Percentiles rank a stretch among this genome's conserved stretches.
These are phyloP conservation scores for Apostichopus leukothele DNA, from an alignment of 53 echinoderm and acorn worm species.

Conservation along the genomic window DNA sequence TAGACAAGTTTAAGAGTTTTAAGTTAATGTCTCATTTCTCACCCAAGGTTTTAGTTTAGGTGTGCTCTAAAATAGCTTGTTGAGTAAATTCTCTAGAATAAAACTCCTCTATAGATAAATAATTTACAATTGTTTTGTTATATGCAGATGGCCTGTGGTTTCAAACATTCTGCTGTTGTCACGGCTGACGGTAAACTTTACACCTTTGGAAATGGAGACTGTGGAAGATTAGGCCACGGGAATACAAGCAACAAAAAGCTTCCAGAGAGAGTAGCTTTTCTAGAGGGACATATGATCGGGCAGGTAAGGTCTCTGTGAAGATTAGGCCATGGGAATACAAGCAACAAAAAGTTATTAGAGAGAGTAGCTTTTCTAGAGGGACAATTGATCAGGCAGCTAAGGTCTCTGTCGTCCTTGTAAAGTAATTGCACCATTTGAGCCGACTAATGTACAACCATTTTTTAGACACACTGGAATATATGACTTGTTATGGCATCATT, in stretches of 20 bases:
- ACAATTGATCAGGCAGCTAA: conserved; percentile 81
- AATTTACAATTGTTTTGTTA: not conserved
- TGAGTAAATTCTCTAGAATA: too few relatives aligned
- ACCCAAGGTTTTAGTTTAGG: too few relatives aligned
- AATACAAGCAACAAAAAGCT: conserved; percentile 98
- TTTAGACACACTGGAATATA: too few relatives aligned
- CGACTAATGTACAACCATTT: too few relatives aligned
- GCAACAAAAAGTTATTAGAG: conserved; percentile 94
- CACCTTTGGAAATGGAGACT: conserved; percentile 97
- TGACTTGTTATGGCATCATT: too few relatives aligned
- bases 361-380: conserved; percentile 75
- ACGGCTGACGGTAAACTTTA: conserved; percentile 93
- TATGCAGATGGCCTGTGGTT: conserved; percentile 90
- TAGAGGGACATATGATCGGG: conserved; percentile 81
- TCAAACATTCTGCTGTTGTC: conserved; percentile 86
- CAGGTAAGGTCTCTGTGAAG: conserved; percentile 70
- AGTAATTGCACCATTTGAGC: too few relatives aligned
- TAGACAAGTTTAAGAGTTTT: too few relatives aligned
- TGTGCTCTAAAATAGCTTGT: too few relatives aligned
- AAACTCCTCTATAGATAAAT: too few relatives aligned
- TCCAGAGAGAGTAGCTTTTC: conserved; percentile 74
- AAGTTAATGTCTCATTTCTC: too few relatives aligned
- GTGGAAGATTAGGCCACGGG: conserved; percentile 89
- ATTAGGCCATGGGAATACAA: conserved; percentile 96
- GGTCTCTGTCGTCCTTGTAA: not conserved